Evolutionary conservation across 1,140 invertebrate genomes (phyloP).

Genomic region (Nebria ingens): DNA sequence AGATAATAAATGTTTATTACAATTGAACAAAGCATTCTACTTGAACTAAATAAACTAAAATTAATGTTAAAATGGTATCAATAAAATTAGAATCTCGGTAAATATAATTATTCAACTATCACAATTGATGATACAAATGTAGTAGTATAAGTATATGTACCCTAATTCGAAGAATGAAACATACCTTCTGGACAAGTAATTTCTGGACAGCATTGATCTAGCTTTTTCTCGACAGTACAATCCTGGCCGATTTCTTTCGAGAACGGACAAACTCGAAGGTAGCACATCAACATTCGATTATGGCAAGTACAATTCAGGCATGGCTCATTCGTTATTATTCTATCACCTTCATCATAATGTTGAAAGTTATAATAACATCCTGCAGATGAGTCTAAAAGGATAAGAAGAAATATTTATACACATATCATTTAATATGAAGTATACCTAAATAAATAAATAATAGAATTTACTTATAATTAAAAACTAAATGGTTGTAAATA

Average conservation of each 20-base stretch:
- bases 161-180: too few relatives aligned
- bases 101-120: too few relatives aligned
- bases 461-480: background rate
- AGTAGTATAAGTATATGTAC: too few relatives aligned
- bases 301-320: conserved; percentile 93
- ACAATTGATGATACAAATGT: too few relatives aligned
- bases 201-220: conserved; percentile 86
- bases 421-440: too few relatives aligned
- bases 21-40: too few relatives aligned
- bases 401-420: conserved; percentile 13
- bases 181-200: conserved; percentile 87
- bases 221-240: conserved; percentile 78
- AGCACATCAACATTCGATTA: conserved; percentile 92
- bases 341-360: conserved; percentile 83
- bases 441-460: background rate
- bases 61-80: conserved; percentile 1
- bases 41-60: background rate
- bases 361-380: conserved; percentile 92
- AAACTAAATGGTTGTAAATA: background rate
- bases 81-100: too few relatives aligned
- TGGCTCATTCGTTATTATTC: conserved; percentile 88
- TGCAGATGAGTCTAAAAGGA: conserved; percentile 33
- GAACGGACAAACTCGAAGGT: conserved; percentile 84
- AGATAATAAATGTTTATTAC: too few relatives aligned
- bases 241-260: conserved; percentile 85